phyloP scores from a whole-genome alignment of 1,140 invertebrate species.

The Eriosoma lanigerum region DNA sequence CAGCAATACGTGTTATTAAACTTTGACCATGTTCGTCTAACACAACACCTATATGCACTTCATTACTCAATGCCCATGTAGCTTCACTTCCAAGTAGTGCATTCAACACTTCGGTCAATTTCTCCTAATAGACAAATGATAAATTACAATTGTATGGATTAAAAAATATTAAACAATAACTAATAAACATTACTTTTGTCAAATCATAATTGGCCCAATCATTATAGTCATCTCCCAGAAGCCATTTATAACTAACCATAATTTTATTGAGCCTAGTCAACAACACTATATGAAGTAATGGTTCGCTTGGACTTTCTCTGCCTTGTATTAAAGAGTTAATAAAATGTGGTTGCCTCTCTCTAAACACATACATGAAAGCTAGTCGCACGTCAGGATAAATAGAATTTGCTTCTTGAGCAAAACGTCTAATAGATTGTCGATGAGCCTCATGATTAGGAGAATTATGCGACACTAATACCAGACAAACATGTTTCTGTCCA shows the following conservation, averaged over 20 bases:
- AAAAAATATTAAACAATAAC: neutral
- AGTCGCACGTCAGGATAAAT: slow-evolving; percentile 64
- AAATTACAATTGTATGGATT: no score
- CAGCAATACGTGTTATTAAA: slow-evolving; percentile 61
- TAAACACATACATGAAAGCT: slow-evolving; percentile 83
- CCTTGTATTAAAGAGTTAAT: slow-evolving; percentile 68
- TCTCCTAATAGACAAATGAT: slow-evolving; percentile 31
- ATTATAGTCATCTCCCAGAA: slow-evolving; percentile 58
- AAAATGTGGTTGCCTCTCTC: slow-evolving; percentile 80
- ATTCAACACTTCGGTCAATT: slow-evolving; percentile 28
- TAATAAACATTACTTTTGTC: slow-evolving; percentile 53
- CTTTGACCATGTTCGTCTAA: slow-evolving; percentile 64
- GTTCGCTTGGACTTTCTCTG: slow-evolving; percentile 62
- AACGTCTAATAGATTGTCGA: slow-evolving; percentile 66
- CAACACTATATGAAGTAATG: slow-evolving; percentile 75
- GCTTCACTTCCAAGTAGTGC: slow-evolving; percentile 21
- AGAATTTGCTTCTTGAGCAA: slow-evolving; percentile 66
- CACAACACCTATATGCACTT: slow-evolving; percentile 64
- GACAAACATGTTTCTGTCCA: slow-evolving; percentile 84
- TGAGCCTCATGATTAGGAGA: slow-evolving; percentile 64
- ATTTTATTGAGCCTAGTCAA: slow-evolving; percentile 84
- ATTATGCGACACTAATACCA: slow-evolving; percentile 80
- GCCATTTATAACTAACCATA: slow-evolving; percentile 89
- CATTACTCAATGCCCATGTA: slow-evolving; percentile 65
- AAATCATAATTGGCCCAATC: slow-evolving; percentile 55